Evolutionary conservation across 2,113 vertebrate species (phyloP).

Genomic region (Halcyon senegalensis): DNA sequence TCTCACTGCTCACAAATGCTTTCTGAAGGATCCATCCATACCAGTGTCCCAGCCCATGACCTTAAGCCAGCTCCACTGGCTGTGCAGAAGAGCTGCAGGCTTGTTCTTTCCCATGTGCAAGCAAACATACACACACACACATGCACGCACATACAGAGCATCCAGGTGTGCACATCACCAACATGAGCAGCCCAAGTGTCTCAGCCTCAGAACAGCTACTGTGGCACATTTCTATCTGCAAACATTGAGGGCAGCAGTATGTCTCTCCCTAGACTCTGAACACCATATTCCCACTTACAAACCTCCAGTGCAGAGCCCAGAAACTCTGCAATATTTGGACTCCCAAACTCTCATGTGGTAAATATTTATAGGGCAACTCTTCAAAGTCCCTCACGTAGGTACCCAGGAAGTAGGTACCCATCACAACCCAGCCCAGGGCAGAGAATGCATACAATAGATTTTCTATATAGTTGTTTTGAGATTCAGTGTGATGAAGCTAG

Average conservation of each 20-base stretch:
- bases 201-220: not conserved
- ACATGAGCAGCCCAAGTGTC: not conserved
- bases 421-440: not conserved
- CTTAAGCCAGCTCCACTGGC: not conserved
- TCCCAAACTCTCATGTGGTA: not conserved
- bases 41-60: not conserved
- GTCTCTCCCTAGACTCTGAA: not conserved
- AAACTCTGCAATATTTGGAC: not conserved
- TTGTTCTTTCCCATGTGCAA: rapidly evolving
- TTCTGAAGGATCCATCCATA: not conserved
- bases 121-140: not conserved
- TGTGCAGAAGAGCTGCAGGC: not conserved
- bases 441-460: not conserved
- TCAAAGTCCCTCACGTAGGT: not conserved
- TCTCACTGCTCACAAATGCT: not conserved
- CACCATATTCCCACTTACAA: not conserved
- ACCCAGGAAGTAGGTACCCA: not conserved
- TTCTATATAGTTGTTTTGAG: not conserved
- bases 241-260: rapidly evolving
- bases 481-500: not conserved
- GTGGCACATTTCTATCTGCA: not conserved
- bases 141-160: rapidly evolving
- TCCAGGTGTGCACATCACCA: not conserved
- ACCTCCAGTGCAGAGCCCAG: not conserved
- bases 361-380: not conserved